Percentiles rank a stretch among this genome's conserved stretches.
These are phyloP conservation scores for Lithobates pipiens DNA, from an alignment of 2,797 vertebrate genomes.

Conservation along the genomic window DNA sequence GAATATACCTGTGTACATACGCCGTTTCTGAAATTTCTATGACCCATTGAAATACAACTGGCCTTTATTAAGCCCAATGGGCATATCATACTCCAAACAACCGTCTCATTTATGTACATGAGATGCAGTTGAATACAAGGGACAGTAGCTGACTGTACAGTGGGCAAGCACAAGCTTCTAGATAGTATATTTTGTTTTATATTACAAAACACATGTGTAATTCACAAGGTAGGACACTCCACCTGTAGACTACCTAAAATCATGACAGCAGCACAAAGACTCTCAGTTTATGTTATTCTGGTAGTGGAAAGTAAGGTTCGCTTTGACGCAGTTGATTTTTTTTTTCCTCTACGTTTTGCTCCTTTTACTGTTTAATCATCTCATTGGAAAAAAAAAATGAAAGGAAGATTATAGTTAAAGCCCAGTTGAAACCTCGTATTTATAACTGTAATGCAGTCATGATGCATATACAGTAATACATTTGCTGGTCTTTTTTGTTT, in stretches of 20 bases:
- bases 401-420: no score
- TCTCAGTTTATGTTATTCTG: constrained; percentile 49
- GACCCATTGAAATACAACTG: constrained; percentile 53
- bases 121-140: constrained; percentile 46
- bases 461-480: no score
- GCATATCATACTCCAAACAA: constrained; percentile 49
- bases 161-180: background rate
- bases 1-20: constrained; percentile 47
- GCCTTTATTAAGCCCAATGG: constrained; percentile 42
- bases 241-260: background rate
- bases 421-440: no score
- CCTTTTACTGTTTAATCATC: background rate
- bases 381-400: background rate
- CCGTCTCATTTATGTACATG: constrained; percentile 50
- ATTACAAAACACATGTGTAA: constrained; percentile 52
- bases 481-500: no score
- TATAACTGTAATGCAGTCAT: no score
- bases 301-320: constrained; percentile 20
- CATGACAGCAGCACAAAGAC: constrained; percentile 49
- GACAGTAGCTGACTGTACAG: constrained; percentile 52
- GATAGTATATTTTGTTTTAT: constrained; percentile 47
- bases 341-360: constrained; percentile 5
- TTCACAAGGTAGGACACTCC: constrained; percentile 26
- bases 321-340: constrained; percentile 40
- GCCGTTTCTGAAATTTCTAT: constrained; percentile 55